These are phyloP conservation scores for Tokudaia tokunoshimensis DNA, from an alignment of 2,797 vertebrate genomes.

Conservation along the genomic window DNA sequence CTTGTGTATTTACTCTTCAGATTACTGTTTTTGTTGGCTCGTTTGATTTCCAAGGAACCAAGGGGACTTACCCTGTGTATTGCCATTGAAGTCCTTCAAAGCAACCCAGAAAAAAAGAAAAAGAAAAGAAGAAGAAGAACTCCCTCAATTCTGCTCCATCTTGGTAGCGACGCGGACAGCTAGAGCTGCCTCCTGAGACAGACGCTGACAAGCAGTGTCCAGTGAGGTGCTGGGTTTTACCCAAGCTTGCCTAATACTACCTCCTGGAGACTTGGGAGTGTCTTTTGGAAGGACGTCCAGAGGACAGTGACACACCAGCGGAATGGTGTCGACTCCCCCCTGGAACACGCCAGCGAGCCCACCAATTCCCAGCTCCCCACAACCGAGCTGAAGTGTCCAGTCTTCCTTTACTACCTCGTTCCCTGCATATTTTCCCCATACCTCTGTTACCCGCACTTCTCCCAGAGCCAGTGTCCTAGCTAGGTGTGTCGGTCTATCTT, in stretches of 20 bases:
- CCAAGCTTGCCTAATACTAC: neutral
- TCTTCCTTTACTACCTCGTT: neutral
- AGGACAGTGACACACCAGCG: neutral
- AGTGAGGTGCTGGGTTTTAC: neutral
- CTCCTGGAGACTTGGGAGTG: constrained; percentile 34
- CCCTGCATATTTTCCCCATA: neutral
- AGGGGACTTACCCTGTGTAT: constrained; percentile 36
- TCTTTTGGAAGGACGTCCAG: neutral
- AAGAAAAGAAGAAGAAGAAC: neutral
- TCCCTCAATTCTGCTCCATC: neutral
- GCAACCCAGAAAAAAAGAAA: neutral
- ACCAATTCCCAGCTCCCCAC: neutral
- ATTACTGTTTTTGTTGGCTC: constrained; percentile 32
- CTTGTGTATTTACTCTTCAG: neutral
- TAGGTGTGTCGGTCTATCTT: neutral
- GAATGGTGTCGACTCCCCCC: neutral
- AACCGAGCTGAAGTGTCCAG: too few species aligned
- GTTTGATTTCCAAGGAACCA: constrained; percentile 51
- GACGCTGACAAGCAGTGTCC: neutral
- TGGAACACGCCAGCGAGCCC: neutral
- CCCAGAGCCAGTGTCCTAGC: neutral
- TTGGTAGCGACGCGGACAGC: neutral
- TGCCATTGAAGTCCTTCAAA: constrained; percentile 15
- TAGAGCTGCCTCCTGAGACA: neutral
- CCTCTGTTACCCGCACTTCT: neutral